Evolutionary conservation across 2,888 invertebrate genomes (phyloP), one percentile per base, ranked within the genome.

Genomic region (Melanotus villosus): DNA sequence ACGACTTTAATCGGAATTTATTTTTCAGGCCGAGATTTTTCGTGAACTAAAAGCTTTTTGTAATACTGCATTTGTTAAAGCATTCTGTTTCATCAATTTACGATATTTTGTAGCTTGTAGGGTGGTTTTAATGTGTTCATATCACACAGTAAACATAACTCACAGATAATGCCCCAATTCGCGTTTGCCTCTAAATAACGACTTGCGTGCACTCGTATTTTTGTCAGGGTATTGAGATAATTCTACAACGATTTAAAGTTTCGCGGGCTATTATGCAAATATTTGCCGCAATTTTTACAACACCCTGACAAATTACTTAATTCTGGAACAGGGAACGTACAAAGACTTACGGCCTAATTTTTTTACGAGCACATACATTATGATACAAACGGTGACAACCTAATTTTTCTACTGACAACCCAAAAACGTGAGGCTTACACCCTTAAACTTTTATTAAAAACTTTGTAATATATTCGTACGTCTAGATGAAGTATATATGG

Each of bases 401-500:
- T 64, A 64, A 64, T 54, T 54, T 54, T 36, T 54, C 64, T 16
- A 64, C 59, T 59, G 59, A 59, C 64, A 19, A 64, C 19, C 50
- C 32, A 16, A 14, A 64, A 52, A 41, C 21, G 54, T 26, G 26
- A 38, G 21, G 23, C 41, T 43, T 14, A 14, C n/a, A 54, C 64
- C 12, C 30, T 54, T 54, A 64, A 52, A 64, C 38, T 54, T 64
- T 64, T 64, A 64, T 64, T 64, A 54, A 64, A 64, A 54, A 19
- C 23, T 4, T 9, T 21, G 16, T 50, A 50, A 50, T 62, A 62
- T 50, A 50, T 59, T 47, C 41, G 16, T 16, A 41, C 41, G 41
- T 41, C 41, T 41, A 41, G 41, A 41, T 41, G 41, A 16, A 5
- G 41, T 18, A 41, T 41, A 16, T 41, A 16, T 4, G 2, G 23